Evolutionary conservation across 2,113 vertebrate species (phyloP), one percentile per base, ranked within the genome.

Genomic region (Cyanoderma ruficeps): DNA sequence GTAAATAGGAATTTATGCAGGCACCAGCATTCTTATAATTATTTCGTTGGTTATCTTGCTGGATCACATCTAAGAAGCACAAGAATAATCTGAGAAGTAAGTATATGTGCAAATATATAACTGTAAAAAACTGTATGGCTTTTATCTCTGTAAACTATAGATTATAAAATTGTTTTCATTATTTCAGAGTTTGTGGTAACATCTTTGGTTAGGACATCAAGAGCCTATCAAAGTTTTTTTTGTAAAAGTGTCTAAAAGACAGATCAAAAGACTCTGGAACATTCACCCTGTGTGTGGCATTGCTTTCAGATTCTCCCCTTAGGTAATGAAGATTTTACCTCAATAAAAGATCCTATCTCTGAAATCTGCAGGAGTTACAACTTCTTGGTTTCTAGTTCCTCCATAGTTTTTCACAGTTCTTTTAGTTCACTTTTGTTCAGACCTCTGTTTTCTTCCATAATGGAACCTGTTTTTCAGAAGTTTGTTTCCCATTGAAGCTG

Each of bases 1-100:
- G 91, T 95, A 97, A 98, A 97, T 65, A 95, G 87, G 80, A 97
- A 97, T 96, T 90, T 95, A 96, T 94, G 91, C 91, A 92, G 93
- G 56, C 90, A 87, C 92, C 63, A 93, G 75, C 59, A 65, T 91
- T 90, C 93, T 72, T 77, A 41, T 71, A 94, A 98, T 98, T 96
- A 94, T 97, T 89, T 96, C 71, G 60, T 69, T 75, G 39, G 25
- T 13, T 86, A 42, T 68, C 87, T 97, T 77, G 71, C 77, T 89
- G 79, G 63, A 95, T 93, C 92, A 90, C 44, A 84, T 74, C 47
- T 91, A 56, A 81, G 64, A 85, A 94, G 69, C 52, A 69, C 15
- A 60, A 61, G 56, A 93, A 91, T 84, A 86, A 79, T 86, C 37
- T 81, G 41, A 77, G 21, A 46, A 77, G 17, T 83, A 67, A 71